These are phyloP conservation scores for Calyptomena viridis DNA, from an alignment of 2,113 vertebrate genomes.

Conservation along the genomic window DNA sequence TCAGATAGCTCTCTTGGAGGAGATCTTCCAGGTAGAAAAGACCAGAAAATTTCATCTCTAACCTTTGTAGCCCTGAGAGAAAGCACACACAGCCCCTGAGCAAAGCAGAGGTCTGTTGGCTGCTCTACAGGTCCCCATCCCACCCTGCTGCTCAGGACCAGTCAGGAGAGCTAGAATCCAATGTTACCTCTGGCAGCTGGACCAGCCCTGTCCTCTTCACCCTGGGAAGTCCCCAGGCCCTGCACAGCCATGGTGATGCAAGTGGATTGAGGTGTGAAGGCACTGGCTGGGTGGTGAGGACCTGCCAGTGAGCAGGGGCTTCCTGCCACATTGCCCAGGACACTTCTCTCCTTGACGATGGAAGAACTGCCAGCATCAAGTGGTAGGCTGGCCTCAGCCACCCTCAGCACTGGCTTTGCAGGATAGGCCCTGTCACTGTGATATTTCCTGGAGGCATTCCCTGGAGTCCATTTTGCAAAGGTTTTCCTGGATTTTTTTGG, in stretches of 20 bases:
- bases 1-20: neutral
- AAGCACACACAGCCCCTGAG: neutral
- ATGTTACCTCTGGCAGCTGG: conserved; percentile 31
- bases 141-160: neutral
- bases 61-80: neutral
- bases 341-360: neutral
- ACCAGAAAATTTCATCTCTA: neutral
- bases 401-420: neutral
- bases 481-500: conserved; percentile 66
- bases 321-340: neutral
- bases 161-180: neutral
- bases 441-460: neutral
- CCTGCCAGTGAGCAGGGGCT: neutral
- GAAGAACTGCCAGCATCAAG: neutral
- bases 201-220: neutral
- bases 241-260: conserved; percentile 6
- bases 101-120: neutral
- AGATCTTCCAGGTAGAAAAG: neutral
- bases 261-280: neutral
- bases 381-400: neutral
- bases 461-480: conserved; percentile 41
- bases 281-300: neutral
- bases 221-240: neutral
- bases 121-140: neutral
- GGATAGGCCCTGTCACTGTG: neutral